phyloP scores from a whole-genome alignment of 2,113 vertebrate species.

The Lepisosteus osseus region DNA sequence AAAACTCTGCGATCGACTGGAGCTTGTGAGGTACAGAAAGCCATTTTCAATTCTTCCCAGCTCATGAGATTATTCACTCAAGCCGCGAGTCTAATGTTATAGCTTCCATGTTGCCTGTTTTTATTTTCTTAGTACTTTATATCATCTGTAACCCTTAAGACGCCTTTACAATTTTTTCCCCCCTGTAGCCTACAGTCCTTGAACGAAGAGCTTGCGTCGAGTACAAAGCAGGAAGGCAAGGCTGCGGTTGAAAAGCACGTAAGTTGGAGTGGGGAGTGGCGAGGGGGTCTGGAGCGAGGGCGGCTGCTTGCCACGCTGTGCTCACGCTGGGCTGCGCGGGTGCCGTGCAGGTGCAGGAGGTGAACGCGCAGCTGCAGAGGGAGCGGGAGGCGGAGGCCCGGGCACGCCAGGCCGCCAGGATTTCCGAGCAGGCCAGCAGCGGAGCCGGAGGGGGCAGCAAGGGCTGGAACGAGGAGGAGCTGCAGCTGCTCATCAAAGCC shows the following conservation, averaged over 20 bases:
- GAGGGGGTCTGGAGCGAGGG: not conserved
- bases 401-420: constrained; percentile 78
- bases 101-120: too few relatives aligned
- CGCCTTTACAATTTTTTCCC: not conserved
- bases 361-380: constrained; percentile 84
- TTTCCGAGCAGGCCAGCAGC: constrained; percentile 75
- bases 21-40: constrained; percentile 77
- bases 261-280: constrained; percentile 11
- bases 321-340: not conserved
- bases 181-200: constrained; percentile 86
- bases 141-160: too few relatives aligned
- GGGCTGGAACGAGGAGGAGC: constrained; percentile 92
- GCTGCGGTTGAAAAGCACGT: constrained; percentile 90
- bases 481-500: constrained; percentile 95
- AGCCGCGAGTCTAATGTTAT: too few relatives aligned
- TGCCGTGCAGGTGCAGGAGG: constrained; percentile 78
- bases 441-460: constrained; percentile 76
- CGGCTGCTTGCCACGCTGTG: too few relatives aligned
- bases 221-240: constrained; percentile 84
- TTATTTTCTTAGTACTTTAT: too few relatives aligned
- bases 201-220: constrained; percentile 84
- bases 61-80: too few relatives aligned
- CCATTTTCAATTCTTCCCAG: not conserved
- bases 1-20: constrained; percentile 94
- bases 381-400: constrained; percentile 90